phyloP scores from a whole-genome alignment of 2,797 vertebrate genomes.

The Eleutherodactylus coqui region DNA sequence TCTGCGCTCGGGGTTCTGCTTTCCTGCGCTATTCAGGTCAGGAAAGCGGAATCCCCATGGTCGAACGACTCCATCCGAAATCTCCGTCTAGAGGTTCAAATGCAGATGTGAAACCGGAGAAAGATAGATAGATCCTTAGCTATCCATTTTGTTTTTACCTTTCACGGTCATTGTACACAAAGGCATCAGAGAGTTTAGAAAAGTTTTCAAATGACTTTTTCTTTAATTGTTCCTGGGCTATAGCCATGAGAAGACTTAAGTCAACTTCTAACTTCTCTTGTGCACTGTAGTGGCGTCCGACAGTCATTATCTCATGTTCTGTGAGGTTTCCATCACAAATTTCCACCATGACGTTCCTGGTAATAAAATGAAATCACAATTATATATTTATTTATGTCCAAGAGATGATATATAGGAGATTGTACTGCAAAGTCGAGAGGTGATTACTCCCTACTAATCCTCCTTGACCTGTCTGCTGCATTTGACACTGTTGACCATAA shows the following conservation, averaged over 20 bases:
- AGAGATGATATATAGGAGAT: not conserved
- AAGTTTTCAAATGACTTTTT: conserved; percentile 84
- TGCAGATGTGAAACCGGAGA: too few species aligned
- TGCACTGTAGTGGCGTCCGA: conserved; percentile 78
- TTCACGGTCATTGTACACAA: conserved; percentile 78
- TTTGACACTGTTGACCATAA: too few species aligned
- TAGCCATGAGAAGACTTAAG: conserved; percentile 74
- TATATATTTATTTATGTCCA: not conserved
- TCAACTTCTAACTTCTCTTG: conserved; percentile 70
- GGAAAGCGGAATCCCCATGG: too few species aligned
- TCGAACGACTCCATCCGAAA: too few species aligned
- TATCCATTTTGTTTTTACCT: conserved; percentile 76
- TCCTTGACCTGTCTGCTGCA: too few species aligned
- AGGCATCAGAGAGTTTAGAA: conserved; percentile 73
- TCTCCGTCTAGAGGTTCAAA: too few species aligned
- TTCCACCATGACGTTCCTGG: conserved; percentile 72
- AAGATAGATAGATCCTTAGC: not conserved
- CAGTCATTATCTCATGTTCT: conserved; percentile 86
- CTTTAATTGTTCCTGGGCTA: conserved; percentile 82
- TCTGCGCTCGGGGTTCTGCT: too few species aligned
- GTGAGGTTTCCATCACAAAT: conserved; percentile 74
- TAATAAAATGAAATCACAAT: conserved; percentile 58
- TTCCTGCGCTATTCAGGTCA: too few species aligned
- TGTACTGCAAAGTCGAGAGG: not conserved
- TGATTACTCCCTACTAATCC: too few species aligned